These are phyloP conservation scores for Ophraella communa DNA, from an alignment of 2,888 invertebrate species.

Conservation along the genomic window DNA sequence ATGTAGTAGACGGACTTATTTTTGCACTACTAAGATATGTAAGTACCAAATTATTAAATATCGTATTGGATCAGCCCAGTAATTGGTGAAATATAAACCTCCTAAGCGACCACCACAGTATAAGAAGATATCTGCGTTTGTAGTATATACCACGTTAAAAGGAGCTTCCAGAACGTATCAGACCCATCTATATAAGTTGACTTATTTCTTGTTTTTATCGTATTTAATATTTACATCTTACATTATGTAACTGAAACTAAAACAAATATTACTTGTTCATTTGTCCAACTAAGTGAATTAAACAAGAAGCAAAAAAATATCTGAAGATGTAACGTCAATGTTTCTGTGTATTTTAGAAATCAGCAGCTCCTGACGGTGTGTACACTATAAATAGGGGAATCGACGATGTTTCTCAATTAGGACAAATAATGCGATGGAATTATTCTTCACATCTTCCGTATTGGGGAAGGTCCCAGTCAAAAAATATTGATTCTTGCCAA, in stretches of 20 bases:
- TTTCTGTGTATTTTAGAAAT: constrained; percentile 37
- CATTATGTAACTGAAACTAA: too few relatives aligned
- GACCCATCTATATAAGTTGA: too few relatives aligned
- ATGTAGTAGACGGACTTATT: constrained; percentile 20
- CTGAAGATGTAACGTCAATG: too few relatives aligned
- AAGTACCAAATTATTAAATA: constrained; percentile 33
- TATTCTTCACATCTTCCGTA: constrained; percentile 51
- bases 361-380: constrained; percentile 61
- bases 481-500: constrained; percentile 57
- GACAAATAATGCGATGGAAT: constrained; percentile 62
- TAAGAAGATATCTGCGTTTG: too few relatives aligned
- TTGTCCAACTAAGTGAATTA: too few relatives aligned
- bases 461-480: constrained; percentile 57
- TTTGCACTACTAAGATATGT: constrained; percentile 42
- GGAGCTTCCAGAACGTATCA: too few relatives aligned
- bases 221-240: too few relatives aligned
- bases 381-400: constrained; percentile 64
- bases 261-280: too few relatives aligned
- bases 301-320: too few relatives aligned
- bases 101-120: too few relatives aligned
- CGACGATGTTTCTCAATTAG: constrained; percentile 58
- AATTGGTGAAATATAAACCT: not conserved
- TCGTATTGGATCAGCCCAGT: not conserved
- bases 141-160: too few relatives aligned
- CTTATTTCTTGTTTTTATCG: too few relatives aligned